A percentile compares a stretch with the other conserved stretches of the same genome.
These are phyloP conservation scores for Gadus chalcogrammus DNA, from an alignment of 2,113 vertebrate species.

Conservation along the genomic window DNA sequence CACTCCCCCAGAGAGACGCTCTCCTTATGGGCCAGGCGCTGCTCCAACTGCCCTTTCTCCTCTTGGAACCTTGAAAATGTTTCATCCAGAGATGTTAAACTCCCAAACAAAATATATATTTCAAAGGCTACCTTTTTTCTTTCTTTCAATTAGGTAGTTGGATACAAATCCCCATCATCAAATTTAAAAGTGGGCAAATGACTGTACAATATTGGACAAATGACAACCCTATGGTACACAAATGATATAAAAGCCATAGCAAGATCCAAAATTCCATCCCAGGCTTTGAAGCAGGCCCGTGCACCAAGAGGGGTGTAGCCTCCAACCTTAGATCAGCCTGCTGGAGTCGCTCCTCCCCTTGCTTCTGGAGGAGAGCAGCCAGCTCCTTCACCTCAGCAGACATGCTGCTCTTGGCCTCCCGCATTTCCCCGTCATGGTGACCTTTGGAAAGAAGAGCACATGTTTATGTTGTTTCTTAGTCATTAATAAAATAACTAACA, in stretches of 20 bases:
- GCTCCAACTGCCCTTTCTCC: conserved; percentile 69
- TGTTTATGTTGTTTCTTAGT: too few species aligned
- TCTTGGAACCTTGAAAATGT: conserved; percentile 73
- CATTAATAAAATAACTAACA: neutral
- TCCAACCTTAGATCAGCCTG: conserved; percentile 76
- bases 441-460: conserved; percentile 35
- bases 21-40: conserved; percentile 67
- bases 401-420: conserved; percentile 54
- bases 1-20: conserved; percentile 71
- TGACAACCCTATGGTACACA: too few species aligned
- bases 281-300: too few species aligned
- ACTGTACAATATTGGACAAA: too few species aligned
- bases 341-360: conserved; percentile 65
- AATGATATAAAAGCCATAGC: too few species aligned
- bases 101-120: neutral
- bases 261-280: too few species aligned
- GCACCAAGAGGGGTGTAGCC: neutral
- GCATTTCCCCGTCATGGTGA: conserved; percentile 61
- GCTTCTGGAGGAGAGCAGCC: conserved; percentile 56
- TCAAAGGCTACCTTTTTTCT: too few species aligned
- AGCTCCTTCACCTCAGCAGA: conserved; percentile 68
- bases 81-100: neutral
- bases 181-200: too few species aligned
- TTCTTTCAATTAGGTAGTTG: too few species aligned
- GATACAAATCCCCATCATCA: too few species aligned